Evolutionary conservation across 1,140 invertebrate genomes (phyloP), one percentile per base, ranked within the genome.

Genomic region (Megalopta genalis): DNA sequence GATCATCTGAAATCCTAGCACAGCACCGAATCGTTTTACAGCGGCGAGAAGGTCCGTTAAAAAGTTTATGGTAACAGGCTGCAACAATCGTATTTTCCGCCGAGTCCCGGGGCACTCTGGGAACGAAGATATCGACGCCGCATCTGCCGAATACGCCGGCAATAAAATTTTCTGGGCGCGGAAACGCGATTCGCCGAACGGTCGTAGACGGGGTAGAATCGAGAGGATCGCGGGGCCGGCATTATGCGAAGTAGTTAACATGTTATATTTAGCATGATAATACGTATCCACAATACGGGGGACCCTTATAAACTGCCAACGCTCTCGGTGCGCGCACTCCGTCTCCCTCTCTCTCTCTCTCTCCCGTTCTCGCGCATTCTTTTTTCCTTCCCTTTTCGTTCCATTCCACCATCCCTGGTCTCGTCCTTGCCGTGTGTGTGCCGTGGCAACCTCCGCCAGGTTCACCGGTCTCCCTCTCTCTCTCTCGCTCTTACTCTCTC

Each of bases 201-300:
- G 46, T 67, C 81, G 75, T 86, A 68, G n/a, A n/a, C 59, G 32
- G 65, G 52, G 52, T 68, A 70, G 80, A 80, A 86, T 82, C 84
- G 80, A 85, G 84, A 85, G 84, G 73, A 86, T 86, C 85, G 84
- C 80, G 73, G 42, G 42, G 64, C 57, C 60, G 77, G 73, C 88
- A 91, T 92, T 92, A 92, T 92, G 90, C 89, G 88, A 91, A 93
- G 91, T 93, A 93, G 92, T 93, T 93, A 93, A 93, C 92, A 93
- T 93, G 92, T 93, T 93, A 93, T 92, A 93, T 93, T 93, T 93
- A 93, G 92, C 92, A 93, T 93, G 91, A 93, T 93, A 93, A 93
- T 91, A 84, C 89, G 87, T 72, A 90, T 90, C 86, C 87, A 93
- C 91, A 93, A 93, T 89, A 85, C 88, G 49, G 70, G 83, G 85